These are phyloP conservation scores for Dynastes hyllus DNA, from an alignment of 2,888 invertebrate species.

Conservation along the genomic window DNA sequence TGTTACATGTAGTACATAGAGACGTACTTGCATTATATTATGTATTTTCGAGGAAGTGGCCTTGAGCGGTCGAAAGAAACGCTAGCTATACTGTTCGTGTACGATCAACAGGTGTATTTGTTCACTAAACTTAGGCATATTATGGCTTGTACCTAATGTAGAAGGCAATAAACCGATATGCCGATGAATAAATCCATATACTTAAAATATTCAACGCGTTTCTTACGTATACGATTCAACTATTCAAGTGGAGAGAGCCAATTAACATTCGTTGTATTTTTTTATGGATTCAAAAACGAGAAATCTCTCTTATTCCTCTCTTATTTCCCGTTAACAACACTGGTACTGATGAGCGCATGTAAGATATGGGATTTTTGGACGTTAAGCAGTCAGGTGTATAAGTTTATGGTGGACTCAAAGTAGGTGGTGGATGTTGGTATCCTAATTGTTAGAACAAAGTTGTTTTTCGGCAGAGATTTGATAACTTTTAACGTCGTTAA, in stretches of 20 bases:
- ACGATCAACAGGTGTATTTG: constrained; percentile 31
- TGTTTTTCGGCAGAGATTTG: no score
- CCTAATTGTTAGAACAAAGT: no score
- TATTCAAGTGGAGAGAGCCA: background rate
- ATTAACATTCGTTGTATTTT: constrained; percentile 22
- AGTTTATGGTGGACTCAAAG: no score
- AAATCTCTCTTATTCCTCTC: no score
- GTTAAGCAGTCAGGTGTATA: no score
- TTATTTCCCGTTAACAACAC: background rate
- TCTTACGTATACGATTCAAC: background rate
- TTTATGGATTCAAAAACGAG: constrained; percentile 8
- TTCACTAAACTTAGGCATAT: constrained; percentile 15
- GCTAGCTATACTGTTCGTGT: background rate
- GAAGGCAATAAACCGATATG: background rate
- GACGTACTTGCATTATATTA: background rate
- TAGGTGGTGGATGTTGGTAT: no score
- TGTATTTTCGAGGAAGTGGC: no score
- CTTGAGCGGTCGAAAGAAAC: background rate
- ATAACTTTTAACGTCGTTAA: no score
- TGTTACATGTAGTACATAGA: background rate
- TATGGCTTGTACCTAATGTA: constrained; percentile 18
- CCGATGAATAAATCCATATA: constrained; percentile 22
- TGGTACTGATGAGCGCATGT: no score
- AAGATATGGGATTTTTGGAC: no score
- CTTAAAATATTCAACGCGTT: constrained; percentile 4